Evolutionary conservation across 2,797 vertebrate species (phyloP).

Genomic region (Poeciliopsis presidionis): DNA sequence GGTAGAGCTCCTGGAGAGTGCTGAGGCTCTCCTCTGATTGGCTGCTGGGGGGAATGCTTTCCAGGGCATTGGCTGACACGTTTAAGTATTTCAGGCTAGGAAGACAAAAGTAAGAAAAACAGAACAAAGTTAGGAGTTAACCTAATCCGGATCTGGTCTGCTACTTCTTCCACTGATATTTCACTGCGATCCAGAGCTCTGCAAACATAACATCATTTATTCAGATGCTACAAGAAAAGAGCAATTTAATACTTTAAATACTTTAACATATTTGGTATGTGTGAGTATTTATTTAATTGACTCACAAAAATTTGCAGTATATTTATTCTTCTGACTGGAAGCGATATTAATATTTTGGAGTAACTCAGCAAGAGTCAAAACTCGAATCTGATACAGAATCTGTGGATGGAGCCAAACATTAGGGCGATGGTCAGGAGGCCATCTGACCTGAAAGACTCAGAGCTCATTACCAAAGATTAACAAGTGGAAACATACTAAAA

Average conservation of each 20-base stretch:
- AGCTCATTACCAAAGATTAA: neutral
- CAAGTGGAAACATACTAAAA: neutral
- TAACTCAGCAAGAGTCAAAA: neutral
- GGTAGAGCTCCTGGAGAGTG: slow-evolving; percentile 92
- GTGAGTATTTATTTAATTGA: neutral
- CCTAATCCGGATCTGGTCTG: neutral
- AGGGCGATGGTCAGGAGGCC: neutral
- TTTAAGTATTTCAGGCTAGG: slow-evolving; percentile 94
- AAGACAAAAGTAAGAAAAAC: slow-evolving; percentile 7
- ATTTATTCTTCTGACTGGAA: neutral
- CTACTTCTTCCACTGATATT: neutral
- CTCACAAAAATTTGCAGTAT: neutral
- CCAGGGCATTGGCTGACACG: slow-evolving; percentile 91
- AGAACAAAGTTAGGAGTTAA: neutral
- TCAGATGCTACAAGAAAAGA: neutral
- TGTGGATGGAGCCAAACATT: neutral
- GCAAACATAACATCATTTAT: neutral
- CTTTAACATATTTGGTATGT: too few species aligned
- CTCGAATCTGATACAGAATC: neutral
- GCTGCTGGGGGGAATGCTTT: slow-evolving; percentile 87
- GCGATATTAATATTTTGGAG: neutral
- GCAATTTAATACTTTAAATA: neutral
- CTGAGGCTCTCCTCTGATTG: slow-evolving; percentile 91
- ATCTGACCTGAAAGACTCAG: neutral
- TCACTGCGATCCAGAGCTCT: neutral